phyloP scores from a whole-genome alignment of 2,888 invertebrate genomes.

The Zaprionus bogoriensis region DNA sequence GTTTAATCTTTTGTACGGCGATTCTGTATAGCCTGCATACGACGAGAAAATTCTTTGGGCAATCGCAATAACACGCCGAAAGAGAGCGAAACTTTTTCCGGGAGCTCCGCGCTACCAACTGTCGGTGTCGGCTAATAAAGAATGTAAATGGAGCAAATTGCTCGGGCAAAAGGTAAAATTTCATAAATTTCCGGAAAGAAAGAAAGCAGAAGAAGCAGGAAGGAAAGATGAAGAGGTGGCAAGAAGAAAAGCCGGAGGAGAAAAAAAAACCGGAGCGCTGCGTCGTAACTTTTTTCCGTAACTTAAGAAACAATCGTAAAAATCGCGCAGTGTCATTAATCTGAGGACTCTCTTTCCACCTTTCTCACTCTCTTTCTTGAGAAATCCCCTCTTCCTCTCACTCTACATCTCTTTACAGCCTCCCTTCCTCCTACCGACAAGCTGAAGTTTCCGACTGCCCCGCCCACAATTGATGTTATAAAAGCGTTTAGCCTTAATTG shows the following conservation, averaged over 20 bases:
- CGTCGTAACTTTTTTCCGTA: conserved; percentile 44
- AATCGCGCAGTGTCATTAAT: conserved; percentile 72
- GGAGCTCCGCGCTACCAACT: conserved; percentile 39
- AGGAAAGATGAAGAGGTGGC: conserved; percentile 2
- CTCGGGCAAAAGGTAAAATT: conserved; percentile 76
- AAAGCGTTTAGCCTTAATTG: conserved; percentile 73
- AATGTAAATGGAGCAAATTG: conserved; percentile 78
- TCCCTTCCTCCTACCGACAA: not conserved
- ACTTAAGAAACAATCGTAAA: conserved; percentile 70
- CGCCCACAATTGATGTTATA: conserved; percentile 60
- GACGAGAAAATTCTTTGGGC: conserved; percentile 57
- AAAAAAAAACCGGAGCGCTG: conserved; percentile 10
- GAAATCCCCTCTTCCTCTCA: not conserved
- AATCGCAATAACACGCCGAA: conserved; percentile 49
- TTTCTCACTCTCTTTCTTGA: not conserved
- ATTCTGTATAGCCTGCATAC: conserved; percentile 52
- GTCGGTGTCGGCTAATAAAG: conserved; percentile 70
- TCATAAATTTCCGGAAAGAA: conserved; percentile 61
- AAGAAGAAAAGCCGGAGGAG: conserved; percentile 4
- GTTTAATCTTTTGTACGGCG: conserved; percentile 48
- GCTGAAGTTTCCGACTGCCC: conserved; percentile 37
- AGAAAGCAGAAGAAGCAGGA: conserved; percentile 9
- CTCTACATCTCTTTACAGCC: not conserved
- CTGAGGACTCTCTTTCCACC: conserved; percentile 47
- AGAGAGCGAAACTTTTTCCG: conserved; percentile 40